These are phyloP conservation scores for Sericinus montela DNA, from an alignment of 2,888 invertebrate species.

Conservation along the genomic window DNA sequence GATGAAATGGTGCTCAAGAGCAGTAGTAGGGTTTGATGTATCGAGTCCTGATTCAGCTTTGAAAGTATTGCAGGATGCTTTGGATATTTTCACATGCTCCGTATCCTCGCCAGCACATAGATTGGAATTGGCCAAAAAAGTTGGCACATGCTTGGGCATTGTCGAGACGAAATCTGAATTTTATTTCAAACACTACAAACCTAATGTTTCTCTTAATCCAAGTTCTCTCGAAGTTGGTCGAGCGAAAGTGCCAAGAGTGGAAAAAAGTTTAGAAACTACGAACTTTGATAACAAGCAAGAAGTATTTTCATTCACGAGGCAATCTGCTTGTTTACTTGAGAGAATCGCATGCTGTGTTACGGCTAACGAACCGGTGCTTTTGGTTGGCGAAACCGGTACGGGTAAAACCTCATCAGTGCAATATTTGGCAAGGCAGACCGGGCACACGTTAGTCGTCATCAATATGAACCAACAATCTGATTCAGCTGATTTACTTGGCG, in stretches of 20 bases:
- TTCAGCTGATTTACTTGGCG: constrained; percentile 96
- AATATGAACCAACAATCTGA: constrained; percentile 99
- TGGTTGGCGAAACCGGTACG: constrained; percentile 99
- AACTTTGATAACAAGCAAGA: constrained; percentile 61
- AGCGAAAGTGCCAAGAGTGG: constrained; percentile 70
- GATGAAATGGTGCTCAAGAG: constrained; percentile 93
- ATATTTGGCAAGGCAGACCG: constrained; percentile 90
- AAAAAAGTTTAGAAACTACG: constrained; percentile 55
- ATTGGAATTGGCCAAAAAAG: constrained; percentile 83
- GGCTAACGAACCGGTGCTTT: constrained; percentile 91
- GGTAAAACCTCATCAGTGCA: constrained; percentile 98
- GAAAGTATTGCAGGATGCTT: constrained; percentile 90
- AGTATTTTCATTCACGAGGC: constrained; percentile 90
- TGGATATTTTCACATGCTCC: constrained; percentile 94
- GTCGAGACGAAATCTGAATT: constrained; percentile 89
- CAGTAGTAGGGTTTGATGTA: constrained; percentile 85
- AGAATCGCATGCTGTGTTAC: constrained; percentile 90
- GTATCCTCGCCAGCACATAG: constrained; percentile 82
- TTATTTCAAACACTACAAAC: constrained; percentile 88
- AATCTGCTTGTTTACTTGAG: constrained; percentile 90
- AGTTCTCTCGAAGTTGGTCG: constrained; percentile 85
- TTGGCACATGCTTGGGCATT: constrained; percentile 90
- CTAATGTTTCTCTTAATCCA: constrained; percentile 81
- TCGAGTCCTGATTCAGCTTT: constrained; percentile 83
- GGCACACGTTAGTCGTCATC: constrained; percentile 93